phyloP scores from a whole-genome alignment of 2,888 invertebrate species.

The Anorthoa munda region DNA sequence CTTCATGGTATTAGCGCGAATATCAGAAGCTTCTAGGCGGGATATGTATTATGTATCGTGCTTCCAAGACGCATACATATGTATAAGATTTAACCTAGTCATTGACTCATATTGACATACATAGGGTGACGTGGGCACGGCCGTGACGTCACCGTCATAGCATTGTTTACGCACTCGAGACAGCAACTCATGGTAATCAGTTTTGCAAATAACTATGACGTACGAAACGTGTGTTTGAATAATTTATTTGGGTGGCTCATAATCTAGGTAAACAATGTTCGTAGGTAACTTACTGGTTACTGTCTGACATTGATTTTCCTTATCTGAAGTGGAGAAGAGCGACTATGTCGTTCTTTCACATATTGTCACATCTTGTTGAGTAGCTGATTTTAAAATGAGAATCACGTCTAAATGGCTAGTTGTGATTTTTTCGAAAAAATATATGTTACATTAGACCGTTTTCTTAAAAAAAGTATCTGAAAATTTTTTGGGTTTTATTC shows the following conservation, averaged over 20 bases:
- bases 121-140: conserved; percentile 49
- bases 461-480: too few species aligned
- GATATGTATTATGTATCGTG: conserved; percentile 38
- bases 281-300: neutral
- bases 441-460: too few species aligned
- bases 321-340: neutral
- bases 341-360: neutral
- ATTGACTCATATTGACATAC: conserved; percentile 53
- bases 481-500: too few species aligned
- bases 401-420: too few species aligned
- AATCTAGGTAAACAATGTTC: neutral
- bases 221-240: conserved; percentile 19
- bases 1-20: conserved; percentile 12
- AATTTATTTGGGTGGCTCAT: conserved; percentile 6
- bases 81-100: conserved; percentile 41
- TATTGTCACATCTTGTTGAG: too few species aligned
- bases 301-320: neutral
- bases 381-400: too few species aligned
- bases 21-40: conserved; percentile 38
- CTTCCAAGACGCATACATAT: conserved; percentile 34
- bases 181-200: conserved; percentile 42
- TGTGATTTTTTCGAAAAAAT: too few species aligned
- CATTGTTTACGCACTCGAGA: conserved; percentile 30
- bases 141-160: conserved; percentile 54
- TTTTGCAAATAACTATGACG: conserved; percentile 65